Base-by-base conservation (phyloP, 2,888 invertebrate species). In the Timema podura region DNA sequence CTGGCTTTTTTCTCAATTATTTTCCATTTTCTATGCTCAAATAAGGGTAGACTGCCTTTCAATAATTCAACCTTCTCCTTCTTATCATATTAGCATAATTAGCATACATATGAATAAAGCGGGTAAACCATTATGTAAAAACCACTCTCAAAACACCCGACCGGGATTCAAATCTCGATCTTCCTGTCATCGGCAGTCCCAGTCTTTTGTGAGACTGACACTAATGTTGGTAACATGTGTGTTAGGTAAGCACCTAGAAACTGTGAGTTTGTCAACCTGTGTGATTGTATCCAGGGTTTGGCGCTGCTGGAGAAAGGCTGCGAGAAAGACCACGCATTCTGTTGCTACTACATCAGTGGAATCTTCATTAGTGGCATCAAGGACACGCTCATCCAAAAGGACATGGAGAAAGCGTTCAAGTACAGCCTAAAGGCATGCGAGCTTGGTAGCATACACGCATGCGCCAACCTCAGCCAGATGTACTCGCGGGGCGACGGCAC, bases 401-500 rank as follows among this genome's bases (percentile, higher is more conserved):
- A 95, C 77, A 87, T 89, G 85, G 84, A 84, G 57, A 90, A 92
- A 80, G 95, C 96, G 0, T 92, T 93, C 79, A 83, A 88, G 51
- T 91, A 87, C 77, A 90, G 93, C 0, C 81, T 86, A 70, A 90
- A 89, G 80, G 93, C 91, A 0, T 98, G 98, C 80, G 91, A 95
- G 73, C 81, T 90, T 0, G 92, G 91, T 0, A 91, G 95, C 78
- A 88, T 94, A 79, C 91, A 90, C 78, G 92, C 93, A 0, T 98
- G 98, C 83, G 91, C 91, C 0, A 97, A 97, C 83, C 83, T 96
- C 0, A 91, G 95, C 78, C 88, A 91, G 80, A 95, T 95, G 92
- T 92, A 93, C 79, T 85, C 85, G 48, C 88, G 87, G 78, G 95
- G 95, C 13, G 93, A 96, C 74, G 96, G 96, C 2, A 90, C 89